These are phyloP conservation scores for Numenius phaeopus DNA, from an alignment of 2,797 vertebrate species.

Conservation along the genomic window DNA sequence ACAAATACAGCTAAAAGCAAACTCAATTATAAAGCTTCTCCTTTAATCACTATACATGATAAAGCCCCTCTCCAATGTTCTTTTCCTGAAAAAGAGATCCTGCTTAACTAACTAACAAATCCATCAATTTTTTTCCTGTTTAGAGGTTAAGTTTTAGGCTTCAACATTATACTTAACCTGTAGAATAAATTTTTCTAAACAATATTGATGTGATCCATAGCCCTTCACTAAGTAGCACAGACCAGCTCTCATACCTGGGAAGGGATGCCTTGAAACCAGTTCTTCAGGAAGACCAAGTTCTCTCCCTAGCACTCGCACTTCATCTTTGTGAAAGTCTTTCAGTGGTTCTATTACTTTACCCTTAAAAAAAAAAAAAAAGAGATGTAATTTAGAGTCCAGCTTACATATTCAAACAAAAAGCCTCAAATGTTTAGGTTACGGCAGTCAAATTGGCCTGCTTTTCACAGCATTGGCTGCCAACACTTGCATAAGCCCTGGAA, in stretches of 20 bases:
- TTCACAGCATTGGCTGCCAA: not conserved
- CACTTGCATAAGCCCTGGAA: not conserved
- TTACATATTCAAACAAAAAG: not conserved
- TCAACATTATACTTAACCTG: too few relatives aligned
- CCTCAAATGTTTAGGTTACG: not conserved
- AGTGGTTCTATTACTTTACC: slow-evolving; percentile 98
- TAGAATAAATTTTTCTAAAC: too few relatives aligned
- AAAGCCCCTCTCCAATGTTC: not conserved
- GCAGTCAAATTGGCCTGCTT: not conserved
- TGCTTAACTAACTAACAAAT: not conserved
- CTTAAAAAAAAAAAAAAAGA: slow-evolving; percentile 71
- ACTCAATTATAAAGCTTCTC: not conserved
- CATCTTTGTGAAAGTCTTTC: slow-evolving; percentile 99
- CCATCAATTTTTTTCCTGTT: not conserved
- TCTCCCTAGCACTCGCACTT: slow-evolving; percentile 93
- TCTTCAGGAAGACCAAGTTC: slow-evolving; percentile 97
- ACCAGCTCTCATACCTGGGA: slow-evolving; percentile 86
- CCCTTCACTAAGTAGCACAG: not conserved
- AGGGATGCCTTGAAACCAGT: slow-evolving; percentile 94
- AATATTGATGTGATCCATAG: not conserved
- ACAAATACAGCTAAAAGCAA: not conserved
- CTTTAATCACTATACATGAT: not conserved
- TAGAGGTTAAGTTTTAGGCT: not conserved
- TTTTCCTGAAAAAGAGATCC: not conserved
- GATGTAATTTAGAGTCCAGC: not conserved